Conservation (phyloP, 2,113 vertebrate genomes). For the Tupaia tana region DNA sequence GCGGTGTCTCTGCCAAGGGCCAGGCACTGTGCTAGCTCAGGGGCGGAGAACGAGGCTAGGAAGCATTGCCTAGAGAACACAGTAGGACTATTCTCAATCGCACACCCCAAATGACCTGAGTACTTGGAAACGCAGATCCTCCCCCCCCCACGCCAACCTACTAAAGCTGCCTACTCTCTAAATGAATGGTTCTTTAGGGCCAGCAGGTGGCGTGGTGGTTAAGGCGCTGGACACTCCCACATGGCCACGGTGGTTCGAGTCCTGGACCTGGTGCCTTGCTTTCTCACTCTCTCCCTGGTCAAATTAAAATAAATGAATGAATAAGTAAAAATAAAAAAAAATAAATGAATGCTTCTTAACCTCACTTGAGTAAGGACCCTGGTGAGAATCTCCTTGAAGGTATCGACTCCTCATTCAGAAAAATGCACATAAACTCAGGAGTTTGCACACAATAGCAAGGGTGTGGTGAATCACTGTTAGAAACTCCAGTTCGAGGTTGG, state of each 20-base stretch:
- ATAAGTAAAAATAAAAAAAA: too few species aligned
- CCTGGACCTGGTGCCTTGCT: too few species aligned
- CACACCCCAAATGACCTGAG: background rate
- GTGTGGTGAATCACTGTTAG: background rate
- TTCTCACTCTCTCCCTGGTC: too few species aligned
- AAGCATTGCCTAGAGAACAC: background rate
- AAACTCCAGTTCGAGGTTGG: background rate
- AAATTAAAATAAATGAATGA: too few species aligned
- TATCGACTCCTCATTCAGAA: background rate
- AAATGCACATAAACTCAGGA: background rate
- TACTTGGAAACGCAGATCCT: background rate
- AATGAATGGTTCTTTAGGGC: background rate
- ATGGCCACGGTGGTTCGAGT: too few species aligned
- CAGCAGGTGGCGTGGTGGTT: too few species aligned
- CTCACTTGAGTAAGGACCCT: background rate
- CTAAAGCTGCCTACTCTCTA: too few species aligned
- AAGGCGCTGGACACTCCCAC: too few species aligned
- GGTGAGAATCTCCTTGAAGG: background rate
- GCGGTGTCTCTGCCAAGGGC: accelerated
- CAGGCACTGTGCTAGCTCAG: background rate
- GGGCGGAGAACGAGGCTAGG: background rate
- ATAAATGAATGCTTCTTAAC: background rate
- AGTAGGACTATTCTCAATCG: background rate
- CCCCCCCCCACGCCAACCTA: background rate
- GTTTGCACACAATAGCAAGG: background rate